phyloP scores from a whole-genome alignment of 2,113 vertebrate species.

The Hirundichthys speculiger region DNA sequence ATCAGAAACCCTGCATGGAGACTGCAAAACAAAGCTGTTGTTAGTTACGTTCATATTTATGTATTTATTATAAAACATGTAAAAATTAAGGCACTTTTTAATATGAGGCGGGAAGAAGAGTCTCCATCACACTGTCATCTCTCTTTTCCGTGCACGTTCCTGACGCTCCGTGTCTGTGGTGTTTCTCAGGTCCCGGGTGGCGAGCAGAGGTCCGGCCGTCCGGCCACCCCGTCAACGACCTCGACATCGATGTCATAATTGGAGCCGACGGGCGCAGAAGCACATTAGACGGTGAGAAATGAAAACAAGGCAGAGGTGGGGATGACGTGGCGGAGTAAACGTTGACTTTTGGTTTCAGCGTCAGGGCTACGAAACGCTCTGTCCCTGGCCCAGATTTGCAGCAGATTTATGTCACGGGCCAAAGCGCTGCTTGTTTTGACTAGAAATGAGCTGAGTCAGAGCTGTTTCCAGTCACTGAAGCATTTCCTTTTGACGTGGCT shows the following conservation, averaged over 20 bases:
- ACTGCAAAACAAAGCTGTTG: conserved; percentile 18
- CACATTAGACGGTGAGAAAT: conserved; percentile 88
- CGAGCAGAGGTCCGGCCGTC: conserved; percentile 87
- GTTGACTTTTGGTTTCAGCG: background rate
- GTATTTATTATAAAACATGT: no score
- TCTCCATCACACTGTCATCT: no score
- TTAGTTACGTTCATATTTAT: background rate
- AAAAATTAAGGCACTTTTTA: no score
- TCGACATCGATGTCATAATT: conserved; percentile 91
- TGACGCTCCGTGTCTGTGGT: background rate
- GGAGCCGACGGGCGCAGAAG: conserved; percentile 93
- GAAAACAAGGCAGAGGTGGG: background rate
- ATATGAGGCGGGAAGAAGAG: no score
- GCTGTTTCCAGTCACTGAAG: conserved; percentile 19
- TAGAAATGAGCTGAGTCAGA: conserved; percentile 1
- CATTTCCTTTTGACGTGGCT: conserved; percentile 61
- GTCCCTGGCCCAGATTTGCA: conserved; percentile 1
- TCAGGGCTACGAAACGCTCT: background rate
- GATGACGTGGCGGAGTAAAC: background rate
- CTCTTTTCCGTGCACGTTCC: no score
- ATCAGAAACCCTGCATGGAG: conserved; percentile 6
- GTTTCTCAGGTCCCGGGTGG: conserved; percentile 88
- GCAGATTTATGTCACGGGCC: background rate
- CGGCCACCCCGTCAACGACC: conserved; percentile 85
- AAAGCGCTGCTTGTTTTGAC: conserved; percentile 6